Conservation (phyloP, 2,113 vertebrate genomes). For the Spilogale gracilis region DNA sequence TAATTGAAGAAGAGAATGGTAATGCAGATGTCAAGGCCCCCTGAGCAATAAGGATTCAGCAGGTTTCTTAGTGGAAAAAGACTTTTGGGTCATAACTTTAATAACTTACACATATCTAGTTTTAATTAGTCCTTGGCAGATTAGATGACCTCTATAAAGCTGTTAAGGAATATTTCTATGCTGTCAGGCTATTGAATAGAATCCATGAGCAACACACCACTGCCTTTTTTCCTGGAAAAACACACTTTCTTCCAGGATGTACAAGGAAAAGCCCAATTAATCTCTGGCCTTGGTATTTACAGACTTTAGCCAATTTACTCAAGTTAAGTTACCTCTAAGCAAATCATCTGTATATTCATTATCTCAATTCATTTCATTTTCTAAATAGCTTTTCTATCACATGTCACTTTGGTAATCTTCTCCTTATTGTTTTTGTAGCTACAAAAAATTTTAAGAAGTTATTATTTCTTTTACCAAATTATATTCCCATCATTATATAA, state of each 20-base stretch:
- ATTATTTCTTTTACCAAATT: background rate
- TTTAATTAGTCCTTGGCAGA: conserved; percentile 71
- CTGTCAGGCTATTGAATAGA: background rate
- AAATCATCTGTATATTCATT: background rate
- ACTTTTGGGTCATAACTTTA: conserved; percentile 45
- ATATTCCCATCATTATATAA: background rate
- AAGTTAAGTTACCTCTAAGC: background rate
- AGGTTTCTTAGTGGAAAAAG: conserved; percentile 45
- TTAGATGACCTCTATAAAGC: conserved; percentile 38
- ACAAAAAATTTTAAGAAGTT: background rate
- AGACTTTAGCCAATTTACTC: background rate
- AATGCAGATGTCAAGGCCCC: conserved; percentile 46
- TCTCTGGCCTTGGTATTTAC: background rate
- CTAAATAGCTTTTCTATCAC: background rate
- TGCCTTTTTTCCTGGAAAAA: background rate
- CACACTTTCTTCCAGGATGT: background rate
- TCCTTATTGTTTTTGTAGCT: background rate
- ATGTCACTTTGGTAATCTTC: background rate
- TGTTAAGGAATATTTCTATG: background rate
- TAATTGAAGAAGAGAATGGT: conserved; percentile 68
- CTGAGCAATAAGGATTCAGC: conserved; percentile 47
- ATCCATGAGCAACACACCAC: background rate
- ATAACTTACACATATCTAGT: conserved; percentile 55
- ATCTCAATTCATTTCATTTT: background rate
- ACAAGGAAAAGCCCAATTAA: background rate